phyloP scores from a whole-genome alignment of 2,113 vertebrate species.

The Pachyramphus minor region DNA sequence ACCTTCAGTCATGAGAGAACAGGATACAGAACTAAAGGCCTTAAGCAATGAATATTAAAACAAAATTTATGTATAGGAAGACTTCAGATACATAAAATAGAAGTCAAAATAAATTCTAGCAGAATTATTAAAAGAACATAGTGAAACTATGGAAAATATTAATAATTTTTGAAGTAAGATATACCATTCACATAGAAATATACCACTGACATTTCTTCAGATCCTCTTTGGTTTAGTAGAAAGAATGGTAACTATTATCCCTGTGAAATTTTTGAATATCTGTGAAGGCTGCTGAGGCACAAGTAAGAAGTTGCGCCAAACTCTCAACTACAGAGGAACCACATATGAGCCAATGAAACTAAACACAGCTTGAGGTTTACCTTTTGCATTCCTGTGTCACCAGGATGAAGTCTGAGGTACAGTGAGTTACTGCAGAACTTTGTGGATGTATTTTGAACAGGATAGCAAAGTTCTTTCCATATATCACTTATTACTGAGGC shows the following conservation, averaged over 20 bases:
- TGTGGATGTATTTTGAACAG: neutral
- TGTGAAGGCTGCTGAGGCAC: neutral
- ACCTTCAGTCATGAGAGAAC: neutral
- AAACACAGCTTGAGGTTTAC: neutral
- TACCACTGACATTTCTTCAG: neutral
- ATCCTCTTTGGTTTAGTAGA: neutral
- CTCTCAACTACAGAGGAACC: neutral
- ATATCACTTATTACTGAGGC: neutral
- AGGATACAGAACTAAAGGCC: neutral
- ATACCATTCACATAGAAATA: neutral
- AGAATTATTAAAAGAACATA: neutral
- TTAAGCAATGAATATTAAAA: neutral
- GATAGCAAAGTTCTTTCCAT: neutral
- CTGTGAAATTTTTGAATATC: neutral
- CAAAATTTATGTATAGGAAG: neutral
- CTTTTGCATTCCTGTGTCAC: neutral
- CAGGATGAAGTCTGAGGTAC: neutral
- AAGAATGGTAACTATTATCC: neutral
- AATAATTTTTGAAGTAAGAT: neutral
- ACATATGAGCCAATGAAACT: neutral
- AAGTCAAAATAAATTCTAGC: neutral
- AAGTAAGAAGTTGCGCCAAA: neutral
- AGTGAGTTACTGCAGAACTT: neutral
- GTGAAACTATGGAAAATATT: neutral
- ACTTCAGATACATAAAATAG: neutral